phyloP scores from a whole-genome alignment of 2,113 vertebrate species.

The Struthio camelus region DNA sequence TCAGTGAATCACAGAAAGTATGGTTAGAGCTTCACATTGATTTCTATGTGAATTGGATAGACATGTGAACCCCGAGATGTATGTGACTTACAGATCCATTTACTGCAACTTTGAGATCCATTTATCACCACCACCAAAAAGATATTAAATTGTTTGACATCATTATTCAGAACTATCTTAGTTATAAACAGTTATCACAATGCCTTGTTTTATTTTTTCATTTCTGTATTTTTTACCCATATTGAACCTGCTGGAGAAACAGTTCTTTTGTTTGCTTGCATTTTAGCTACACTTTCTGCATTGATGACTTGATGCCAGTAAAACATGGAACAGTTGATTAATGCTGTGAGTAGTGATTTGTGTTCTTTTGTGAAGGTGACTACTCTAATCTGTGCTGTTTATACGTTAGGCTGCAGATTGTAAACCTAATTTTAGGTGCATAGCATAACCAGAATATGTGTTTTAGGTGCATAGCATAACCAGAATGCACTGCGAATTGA shows the following conservation, averaged over 20 bases:
- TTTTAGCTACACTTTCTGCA: background rate
- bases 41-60: background rate
- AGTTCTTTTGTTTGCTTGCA: background rate
- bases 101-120: background rate
- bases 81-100: background rate
- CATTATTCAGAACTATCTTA: background rate
- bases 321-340: background rate
- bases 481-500: background rate
- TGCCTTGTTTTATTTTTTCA: background rate
- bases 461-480: background rate
- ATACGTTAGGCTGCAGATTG: background rate
- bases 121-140: background rate
- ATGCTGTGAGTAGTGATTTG: background rate
- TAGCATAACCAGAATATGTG: background rate
- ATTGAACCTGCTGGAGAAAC: background rate
- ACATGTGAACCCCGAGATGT: background rate
- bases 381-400: background rate
- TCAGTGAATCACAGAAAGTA: background rate
- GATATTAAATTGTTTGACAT: background rate
- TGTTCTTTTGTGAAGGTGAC: background rate
- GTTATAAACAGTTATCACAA: background rate
- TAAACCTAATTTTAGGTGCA: background rate
- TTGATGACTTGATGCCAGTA: background rate
- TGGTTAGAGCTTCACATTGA: background rate
- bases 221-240: background rate